Base-by-base conservation (phyloP, 2,888 invertebrate genomes). In the Hypsopygia costalis region DNA sequence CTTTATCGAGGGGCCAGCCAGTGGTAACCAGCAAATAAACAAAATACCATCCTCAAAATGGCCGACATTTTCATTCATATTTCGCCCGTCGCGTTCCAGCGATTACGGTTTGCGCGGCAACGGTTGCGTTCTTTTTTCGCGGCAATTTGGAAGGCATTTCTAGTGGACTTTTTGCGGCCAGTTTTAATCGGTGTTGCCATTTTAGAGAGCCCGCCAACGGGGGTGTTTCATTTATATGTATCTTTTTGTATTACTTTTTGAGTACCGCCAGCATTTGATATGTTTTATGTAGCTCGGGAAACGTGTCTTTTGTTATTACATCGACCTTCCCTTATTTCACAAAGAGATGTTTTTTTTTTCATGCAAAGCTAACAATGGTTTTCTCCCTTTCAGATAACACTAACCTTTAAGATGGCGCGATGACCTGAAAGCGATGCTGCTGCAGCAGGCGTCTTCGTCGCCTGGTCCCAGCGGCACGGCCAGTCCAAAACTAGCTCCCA, bases 381-480 rank as follows among this genome's bases (percentile, higher is more conserved):
- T 49, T 36, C 41, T 40, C 67, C 31, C 52, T 78, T 77, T 3
- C 79, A 85, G 85, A 61, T 66, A 52, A 44, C 43, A 51, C 62
- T 76, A 58, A 57, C 45, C 41, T 55, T 41, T 33, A 73, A 55
- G 35, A 82, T 83, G 80, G 63, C 70, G 73, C 76, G 77, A 81
- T 87, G 86, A 87, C 70, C 74, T 80, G 69, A 77, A 67, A 74
- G 81, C 73, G 52, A 88, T 87, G 87, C 85, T 88, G 78, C 81
- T 88, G 72, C 87, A 87, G 79, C 87, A 87, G 85, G 78, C 78
- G 64, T 78, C 82, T 44, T 69, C 81, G 65, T 81, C 82, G 69
- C 86, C 86, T 67, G 87, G 87, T 70, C 81, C 86, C 73, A 86
- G 87, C 76, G 85, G 85, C 78, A 79, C 82, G 69, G 81, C 82